Conservation (phyloP, 2,113 vertebrate species). For the Seriola aureovittata region DNA sequence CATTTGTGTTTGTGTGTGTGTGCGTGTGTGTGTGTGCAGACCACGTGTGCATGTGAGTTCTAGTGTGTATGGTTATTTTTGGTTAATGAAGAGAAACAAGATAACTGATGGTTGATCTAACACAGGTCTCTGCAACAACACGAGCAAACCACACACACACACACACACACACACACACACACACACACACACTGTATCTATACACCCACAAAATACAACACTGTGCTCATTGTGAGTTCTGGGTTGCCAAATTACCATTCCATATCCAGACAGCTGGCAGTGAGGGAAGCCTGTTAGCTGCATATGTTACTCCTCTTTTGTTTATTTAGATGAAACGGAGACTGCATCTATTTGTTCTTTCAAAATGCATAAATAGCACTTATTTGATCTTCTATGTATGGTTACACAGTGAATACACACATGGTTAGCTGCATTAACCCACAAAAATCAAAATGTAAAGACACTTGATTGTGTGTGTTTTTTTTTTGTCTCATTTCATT, state of each 20-base stretch:
- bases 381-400: constrained; percentile 8
- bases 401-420: neutral
- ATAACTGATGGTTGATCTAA: neutral
- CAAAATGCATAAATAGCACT: constrained; percentile 29
- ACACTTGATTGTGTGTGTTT: neutral
- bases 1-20: neutral
- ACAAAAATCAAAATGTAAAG: constrained; percentile 1
- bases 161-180: neutral
- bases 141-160: constrained; percentile 6
- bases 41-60: neutral
- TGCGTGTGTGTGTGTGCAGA: neutral
- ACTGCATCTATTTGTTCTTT: constrained; percentile 48
- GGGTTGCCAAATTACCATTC: constrained; percentile 38
- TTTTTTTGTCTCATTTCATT: constrained; percentile 21
- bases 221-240: constrained; percentile 5
- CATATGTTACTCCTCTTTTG: constrained; percentile 53
- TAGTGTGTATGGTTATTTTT: neutral
- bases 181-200: neutral
- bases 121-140: constrained; percentile 13
- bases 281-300: constrained; percentile 48
- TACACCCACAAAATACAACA: neutral
- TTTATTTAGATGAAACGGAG: constrained; percentile 45
- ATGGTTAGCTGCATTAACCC: neutral
- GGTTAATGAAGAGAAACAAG: neutral
- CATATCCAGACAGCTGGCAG: constrained; percentile 52